phyloP scores from a whole-genome alignment of 2,113 vertebrate genomes.

The Pachycephala philippinensis region DNA sequence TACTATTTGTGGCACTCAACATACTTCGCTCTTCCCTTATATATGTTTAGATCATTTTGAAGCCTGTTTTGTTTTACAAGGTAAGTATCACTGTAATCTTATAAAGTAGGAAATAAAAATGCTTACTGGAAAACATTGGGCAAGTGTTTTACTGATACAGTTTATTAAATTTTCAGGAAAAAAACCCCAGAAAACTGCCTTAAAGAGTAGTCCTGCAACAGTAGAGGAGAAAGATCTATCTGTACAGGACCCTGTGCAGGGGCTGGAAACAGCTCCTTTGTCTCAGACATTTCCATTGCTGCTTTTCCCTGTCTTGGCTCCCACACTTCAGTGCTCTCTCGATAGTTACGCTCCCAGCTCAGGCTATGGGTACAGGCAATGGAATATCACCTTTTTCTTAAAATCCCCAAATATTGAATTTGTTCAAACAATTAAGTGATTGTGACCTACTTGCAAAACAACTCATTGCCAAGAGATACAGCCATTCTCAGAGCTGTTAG shows the following conservation, averaged over 20 bases:
- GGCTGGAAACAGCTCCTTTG: background rate
- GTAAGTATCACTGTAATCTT: background rate
- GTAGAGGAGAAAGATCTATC: background rate
- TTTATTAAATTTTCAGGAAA: background rate
- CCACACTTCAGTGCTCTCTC: background rate
- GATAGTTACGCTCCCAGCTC: accelerated
- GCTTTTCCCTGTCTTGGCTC: background rate
- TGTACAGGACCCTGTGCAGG: background rate
- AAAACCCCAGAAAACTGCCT: background rate
- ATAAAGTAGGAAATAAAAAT: background rate
- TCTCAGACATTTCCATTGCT: background rate
- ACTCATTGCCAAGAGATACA: background rate
- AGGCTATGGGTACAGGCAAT: accelerated
- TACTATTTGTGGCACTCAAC: background rate
- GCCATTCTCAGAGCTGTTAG: background rate
- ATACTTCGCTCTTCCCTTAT: background rate
- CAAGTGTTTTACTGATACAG: background rate
- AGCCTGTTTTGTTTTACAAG: background rate
- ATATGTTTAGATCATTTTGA: background rate
- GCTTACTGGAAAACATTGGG: background rate
- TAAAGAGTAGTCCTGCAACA: background rate
- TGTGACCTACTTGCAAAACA: background rate
- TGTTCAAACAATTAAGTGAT: background rate
- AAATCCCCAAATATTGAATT: background rate
- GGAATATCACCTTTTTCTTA: background rate